Base-by-base conservation (phyloP, 2,113 vertebrate species). In the Ginglymostoma cirratum region DNA sequence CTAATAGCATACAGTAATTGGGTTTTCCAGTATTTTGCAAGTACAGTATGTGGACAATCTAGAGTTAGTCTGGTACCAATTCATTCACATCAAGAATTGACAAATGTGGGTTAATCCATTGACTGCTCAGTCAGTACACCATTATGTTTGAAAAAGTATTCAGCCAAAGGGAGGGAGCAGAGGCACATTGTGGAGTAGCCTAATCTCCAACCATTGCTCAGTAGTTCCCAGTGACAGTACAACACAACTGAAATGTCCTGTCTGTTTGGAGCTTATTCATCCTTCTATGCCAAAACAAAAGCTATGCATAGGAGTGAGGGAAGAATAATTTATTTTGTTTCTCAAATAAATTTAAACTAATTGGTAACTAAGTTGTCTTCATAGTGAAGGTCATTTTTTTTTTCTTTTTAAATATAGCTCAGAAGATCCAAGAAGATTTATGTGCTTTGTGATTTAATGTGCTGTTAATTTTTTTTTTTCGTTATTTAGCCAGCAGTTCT, bases 401-500 rank as follows among this genome's bases (percentile, higher is more conserved):
- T 92, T 30, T 34, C 27, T 61, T 27, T 66, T 92, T 2, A 27
- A 65, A 19, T 6, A 61, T 85, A 30, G 30, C 5, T 21, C 55
- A 66, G 61, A 93, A 93, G 23, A 8, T 48, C 12, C 14, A 7
- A 92, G n/a, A 93, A 93, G 23, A 8, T 48, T 61, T 30, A 7
- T 24, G 30, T 89, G 86, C 86, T 8, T 24, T 55, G 24, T 52
- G 86, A 55, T 55, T 30, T 70, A 95, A 93, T 17, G 1, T 95
- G 66, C n/a, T 94, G 38, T 94, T 83, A 83, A n/a, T 15, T 21
- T 45, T 69, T 27, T 38, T 15, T 5, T 94, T 21, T 24, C 38
- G 0, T 95, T 83, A 93, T 96, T 90, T 96, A 98, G 98, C 98
- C 93, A 98, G 98, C 96, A 98, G 97, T 95, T 99, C 98, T 0